Base-by-base conservation (phyloP, 2,797 vertebrate genomes). In the Peromyscus attwateri region DNA sequence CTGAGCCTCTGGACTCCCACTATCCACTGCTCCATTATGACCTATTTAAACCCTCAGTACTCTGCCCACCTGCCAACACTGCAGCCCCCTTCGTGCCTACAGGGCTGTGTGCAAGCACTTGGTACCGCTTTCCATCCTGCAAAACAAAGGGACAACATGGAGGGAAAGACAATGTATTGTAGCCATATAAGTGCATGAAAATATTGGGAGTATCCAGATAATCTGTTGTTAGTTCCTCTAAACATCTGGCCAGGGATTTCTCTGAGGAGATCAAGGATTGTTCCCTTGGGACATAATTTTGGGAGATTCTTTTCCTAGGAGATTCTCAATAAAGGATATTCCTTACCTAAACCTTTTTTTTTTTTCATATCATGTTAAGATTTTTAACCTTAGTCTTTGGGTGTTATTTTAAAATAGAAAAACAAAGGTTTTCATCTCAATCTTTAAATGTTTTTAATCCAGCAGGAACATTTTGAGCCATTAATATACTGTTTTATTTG, bases 371-470 rank as follows among this genome's bases (percentile, higher is more conserved):
- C 21, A 27, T 8, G 3, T 87, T 73, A 89, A 91, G 23, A 70
- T 52, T 84, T 91, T 89, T 80, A 68, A 66, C 40, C 16, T 89
- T 82, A 83, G 88, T 88, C 49, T 60, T 96, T 70, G 55, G n/a
- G n/a, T n/a, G 85, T 75, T 75, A 84, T 55, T 66, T 81, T 91
- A 57, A 96, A 87, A 66, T 11, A 37, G 23, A 62, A 93, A 80
- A 76, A 70, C 34, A 60, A 49, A 77, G 1, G 60, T 60, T 80
- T 79, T 80, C n/a, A 60, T 40, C 12, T 62, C n/a, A 17, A 13
- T 83, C 40, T 79, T 94, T 95, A 77, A 62, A 17, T 70, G 17
- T 55, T 25, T 95, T 80, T 93, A 46, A 77, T 82, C 91, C 90
- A 64, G 62, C 12, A 68, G 16, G 57, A 87, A 64, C 11, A 29